A percentile compares a stretch with the other conserved stretches of the same genome.
These are phyloP conservation scores for Sphecodes monilicornis DNA, from an alignment of 2,888 invertebrate genomes.

Conservation along the genomic window DNA sequence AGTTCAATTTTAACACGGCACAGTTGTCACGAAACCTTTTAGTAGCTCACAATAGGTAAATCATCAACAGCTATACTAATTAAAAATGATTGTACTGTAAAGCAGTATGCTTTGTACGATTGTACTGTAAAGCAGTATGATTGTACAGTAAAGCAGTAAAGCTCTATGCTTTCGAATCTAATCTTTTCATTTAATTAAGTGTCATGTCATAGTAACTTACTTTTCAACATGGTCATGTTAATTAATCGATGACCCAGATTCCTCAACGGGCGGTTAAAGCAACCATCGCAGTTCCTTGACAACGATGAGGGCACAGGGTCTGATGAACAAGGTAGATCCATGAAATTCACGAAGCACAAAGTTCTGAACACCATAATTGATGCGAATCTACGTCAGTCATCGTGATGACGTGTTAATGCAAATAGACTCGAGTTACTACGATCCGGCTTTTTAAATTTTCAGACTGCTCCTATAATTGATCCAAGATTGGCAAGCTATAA, in stretches of 20 bases:
- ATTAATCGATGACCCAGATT: conserved; percentile 11
- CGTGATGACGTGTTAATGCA: background rate
- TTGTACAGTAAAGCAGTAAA: background rate
- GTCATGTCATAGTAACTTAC: background rate
- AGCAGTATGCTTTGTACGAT: too few species aligned
- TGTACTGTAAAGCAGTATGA: background rate
- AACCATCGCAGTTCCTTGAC: background rate
- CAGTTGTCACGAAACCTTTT: too few species aligned
- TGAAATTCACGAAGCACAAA: background rate
- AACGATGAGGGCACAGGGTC: background rate
- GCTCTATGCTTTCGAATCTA: too few species aligned
- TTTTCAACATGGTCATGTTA: background rate
- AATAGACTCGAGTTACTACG: background rate
- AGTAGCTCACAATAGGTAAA: too few species aligned
- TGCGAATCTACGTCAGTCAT: background rate
- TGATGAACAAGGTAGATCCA: background rate
- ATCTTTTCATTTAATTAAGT: background rate
- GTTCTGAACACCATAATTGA: background rate
- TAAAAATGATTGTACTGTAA: background rate
- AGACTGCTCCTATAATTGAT: background rate
- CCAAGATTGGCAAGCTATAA: background rate
- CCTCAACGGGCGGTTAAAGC: background rate
- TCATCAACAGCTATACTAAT: too few species aligned
- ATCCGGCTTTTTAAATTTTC: background rate
- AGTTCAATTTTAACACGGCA: too few species aligned